Percentiles rank a stretch among this genome's conserved stretches.
Conservation (phyloP, 2,888 invertebrate genomes). For the Diarsia brunnea region DNA sequence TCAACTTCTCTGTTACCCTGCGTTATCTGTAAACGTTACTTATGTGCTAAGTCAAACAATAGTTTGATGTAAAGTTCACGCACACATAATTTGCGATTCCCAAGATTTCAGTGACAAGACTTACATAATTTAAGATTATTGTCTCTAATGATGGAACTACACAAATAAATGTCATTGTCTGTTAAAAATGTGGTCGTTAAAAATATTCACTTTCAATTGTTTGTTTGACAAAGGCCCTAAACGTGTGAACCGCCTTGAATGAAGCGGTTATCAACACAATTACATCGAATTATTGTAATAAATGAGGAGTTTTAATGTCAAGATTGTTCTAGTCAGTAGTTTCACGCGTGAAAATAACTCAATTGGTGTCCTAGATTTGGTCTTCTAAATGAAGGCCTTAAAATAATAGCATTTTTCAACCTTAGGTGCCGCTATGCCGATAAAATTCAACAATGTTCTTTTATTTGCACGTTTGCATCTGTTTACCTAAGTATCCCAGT, state of each 20-base stretch:
- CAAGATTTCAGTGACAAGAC: conserved; percentile 48
- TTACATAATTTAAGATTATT: conserved; percentile 61
- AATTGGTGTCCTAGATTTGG: not conserved
- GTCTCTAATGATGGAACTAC: conserved; percentile 59
- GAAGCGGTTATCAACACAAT: conserved; percentile 65
- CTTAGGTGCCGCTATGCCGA: not conserved
- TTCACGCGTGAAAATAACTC: conserved; percentile 1
- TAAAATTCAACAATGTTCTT: not conserved
- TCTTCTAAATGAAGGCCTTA: not conserved
- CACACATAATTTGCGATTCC: conserved; percentile 36
- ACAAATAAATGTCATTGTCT: conserved; percentile 65
- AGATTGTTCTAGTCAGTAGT: conserved; percentile 48
- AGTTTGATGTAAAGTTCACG: conserved; percentile 28
- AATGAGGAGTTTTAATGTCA: conserved; percentile 59
- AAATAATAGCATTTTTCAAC: not conserved
- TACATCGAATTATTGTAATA: conserved; percentile 62
- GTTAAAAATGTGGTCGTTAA: conserved; percentile 60
- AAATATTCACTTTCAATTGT: conserved; percentile 71
- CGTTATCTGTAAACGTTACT: conserved; percentile 48
- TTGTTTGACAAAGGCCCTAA: conserved; percentile 73
- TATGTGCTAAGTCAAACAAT: conserved; percentile 46
- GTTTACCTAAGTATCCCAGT: not conserved
- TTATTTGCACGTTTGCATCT: not conserved
- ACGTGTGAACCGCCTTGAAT: conserved; percentile 80
- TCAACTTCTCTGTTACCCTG: conserved; percentile 8